These are phyloP conservation scores for Zeuzera pyrina DNA, from an alignment of 2,888 invertebrate genomes.

Conservation along the genomic window DNA sequence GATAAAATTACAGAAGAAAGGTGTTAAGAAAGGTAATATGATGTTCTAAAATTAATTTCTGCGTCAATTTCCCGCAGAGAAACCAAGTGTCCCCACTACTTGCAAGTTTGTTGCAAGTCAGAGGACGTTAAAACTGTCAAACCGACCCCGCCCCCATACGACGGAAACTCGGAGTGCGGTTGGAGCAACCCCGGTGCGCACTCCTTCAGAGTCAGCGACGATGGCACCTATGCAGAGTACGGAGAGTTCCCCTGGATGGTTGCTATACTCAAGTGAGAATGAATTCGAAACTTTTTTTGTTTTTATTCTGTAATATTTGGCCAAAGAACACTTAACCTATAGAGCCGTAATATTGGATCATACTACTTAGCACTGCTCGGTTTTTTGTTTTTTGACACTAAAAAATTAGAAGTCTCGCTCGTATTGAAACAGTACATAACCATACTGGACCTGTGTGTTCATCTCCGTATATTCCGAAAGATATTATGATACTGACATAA, in stretches of 20 bases:
- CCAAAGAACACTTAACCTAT: background rate
- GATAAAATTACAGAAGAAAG: no score
- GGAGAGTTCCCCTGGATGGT: constrained; percentile 86
- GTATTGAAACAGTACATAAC: no score
- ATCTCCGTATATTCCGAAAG: no score
- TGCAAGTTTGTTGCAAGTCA: constrained; percentile 11
- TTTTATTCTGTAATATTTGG: background rate
- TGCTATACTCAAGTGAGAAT: constrained; percentile 61
- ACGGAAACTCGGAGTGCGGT: constrained; percentile 60
- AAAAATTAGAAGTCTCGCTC: no score
- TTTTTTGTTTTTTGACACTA: no score
- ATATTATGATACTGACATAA: no score
- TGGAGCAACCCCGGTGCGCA: constrained; percentile 76
- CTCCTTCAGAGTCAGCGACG: constrained; percentile 75
- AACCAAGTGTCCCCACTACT: constrained; percentile 7
- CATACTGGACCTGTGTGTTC: no score
- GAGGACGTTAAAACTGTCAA: constrained; percentile 1
- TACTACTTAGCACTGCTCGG: no score
- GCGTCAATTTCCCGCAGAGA: constrained; percentile 6
- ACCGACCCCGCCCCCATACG: constrained; percentile 1
- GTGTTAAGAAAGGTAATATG: background rate
- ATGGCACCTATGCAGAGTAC: constrained; percentile 76
- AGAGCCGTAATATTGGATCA: no score
- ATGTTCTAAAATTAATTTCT: background rate
- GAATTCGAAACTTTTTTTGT: background rate